These are phyloP conservation scores for Folsomia candida DNA, from an alignment of 2,888 invertebrate species.

Conservation along the genomic window DNA sequence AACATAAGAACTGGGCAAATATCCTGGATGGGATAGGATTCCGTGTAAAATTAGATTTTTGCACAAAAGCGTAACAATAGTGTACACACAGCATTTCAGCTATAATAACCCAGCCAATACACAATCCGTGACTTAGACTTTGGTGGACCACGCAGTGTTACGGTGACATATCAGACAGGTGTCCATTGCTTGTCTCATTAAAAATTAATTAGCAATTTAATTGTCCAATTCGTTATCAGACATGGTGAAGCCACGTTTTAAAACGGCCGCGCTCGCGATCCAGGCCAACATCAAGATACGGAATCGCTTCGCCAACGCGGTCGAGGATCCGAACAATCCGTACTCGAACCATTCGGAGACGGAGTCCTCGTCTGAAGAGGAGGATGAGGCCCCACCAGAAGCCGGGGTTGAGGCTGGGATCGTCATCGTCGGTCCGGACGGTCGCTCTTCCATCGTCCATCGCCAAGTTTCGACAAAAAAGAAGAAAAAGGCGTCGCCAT, in stretches of 20 bases:
- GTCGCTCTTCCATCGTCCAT: background rate
- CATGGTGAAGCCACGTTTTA: conserved; percentile 26
- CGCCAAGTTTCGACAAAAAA: conserved; percentile 9
- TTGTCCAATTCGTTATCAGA: too few species aligned
- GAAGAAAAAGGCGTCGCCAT: conserved; percentile 10
- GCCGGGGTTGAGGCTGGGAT: background rate
- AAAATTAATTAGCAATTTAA: too few species aligned
- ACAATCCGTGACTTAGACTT: too few species aligned
- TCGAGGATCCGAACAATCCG: conserved; percentile 35
- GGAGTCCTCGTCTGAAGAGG: background rate
- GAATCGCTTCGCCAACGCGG: conserved; percentile 32
- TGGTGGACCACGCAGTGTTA: too few species aligned
- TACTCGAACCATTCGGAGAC: conserved; percentile 21
- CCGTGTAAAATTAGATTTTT: too few species aligned
- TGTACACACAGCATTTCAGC: too few species aligned
- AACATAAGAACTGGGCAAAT: too few species aligned
- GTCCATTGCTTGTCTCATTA: too few species aligned
- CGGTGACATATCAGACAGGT: too few species aligned
- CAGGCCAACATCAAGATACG: conserved; percentile 28
- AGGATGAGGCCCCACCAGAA: background rate
- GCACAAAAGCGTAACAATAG: too few species aligned
- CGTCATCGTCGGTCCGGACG: background rate
- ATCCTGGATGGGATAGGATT: too few species aligned
- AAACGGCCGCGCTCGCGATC: conserved; percentile 27
- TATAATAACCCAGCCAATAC: too few species aligned